Conservation (phyloP, 2,888 invertebrate genomes). For the Mantis religiosa region DNA sequence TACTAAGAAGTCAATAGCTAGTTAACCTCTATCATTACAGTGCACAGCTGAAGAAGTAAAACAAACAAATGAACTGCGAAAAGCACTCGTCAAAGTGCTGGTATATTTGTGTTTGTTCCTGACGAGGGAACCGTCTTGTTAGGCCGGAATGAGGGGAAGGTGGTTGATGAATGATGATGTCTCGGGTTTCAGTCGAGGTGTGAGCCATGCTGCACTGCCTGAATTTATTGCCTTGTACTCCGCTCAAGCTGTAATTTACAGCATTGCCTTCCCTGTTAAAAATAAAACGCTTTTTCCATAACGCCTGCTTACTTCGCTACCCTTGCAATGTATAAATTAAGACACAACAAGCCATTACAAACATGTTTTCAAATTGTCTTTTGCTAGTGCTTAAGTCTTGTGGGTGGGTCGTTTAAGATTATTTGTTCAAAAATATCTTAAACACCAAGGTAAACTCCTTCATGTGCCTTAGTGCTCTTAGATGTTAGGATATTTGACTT, state of each 20-base stretch:
- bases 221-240: not conserved
- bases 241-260: not conserved
- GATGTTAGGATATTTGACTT: too few relatives aligned
- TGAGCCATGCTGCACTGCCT: not conserved
- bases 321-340: not conserved
- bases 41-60: not conserved
- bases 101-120: not conserved
- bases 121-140: not conserved
- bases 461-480: too few relatives aligned
- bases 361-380: not conserved
- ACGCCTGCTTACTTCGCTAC: not conserved
- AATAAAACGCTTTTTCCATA: not conserved
- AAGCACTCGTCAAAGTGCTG: not conserved
- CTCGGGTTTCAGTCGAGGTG: not conserved
- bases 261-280: not conserved
- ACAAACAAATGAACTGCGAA: not conserved
- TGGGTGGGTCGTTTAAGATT: not conserved
- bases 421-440: not conserved
- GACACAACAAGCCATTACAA: not conserved
- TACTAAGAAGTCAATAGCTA: not conserved
- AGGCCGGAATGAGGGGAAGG: not conserved
- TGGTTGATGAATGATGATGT: not conserved
- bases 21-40: not conserved
- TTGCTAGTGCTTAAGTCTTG: not conserved
- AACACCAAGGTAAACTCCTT: too few relatives aligned